A percentile compares a stretch with the other conserved stretches of the same genome.
These are phyloP conservation scores for Onychomys arenicola DNA, from an alignment of 2,797 vertebrate genomes.

Conservation along the genomic window DNA sequence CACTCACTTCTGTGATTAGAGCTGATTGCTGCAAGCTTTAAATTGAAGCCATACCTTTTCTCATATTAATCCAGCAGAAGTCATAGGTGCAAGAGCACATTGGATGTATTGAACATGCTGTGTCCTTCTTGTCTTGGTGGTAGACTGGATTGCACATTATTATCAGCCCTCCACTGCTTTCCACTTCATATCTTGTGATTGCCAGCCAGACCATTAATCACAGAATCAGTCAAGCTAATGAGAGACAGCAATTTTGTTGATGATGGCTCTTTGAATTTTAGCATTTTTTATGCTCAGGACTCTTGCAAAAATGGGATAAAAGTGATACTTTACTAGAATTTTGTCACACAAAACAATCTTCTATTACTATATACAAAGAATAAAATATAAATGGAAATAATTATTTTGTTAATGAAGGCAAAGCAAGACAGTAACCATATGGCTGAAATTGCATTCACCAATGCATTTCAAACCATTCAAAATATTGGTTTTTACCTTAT, in stretches of 20 bases:
- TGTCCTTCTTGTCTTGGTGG: conserved; percentile 54
- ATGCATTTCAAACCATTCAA: background rate
- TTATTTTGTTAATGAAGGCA: conserved; percentile 25
- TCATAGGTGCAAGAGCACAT: fast-evolving
- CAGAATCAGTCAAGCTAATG: conserved; percentile 23
- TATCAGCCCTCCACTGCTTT: background rate
- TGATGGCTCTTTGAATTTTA: conserved; percentile 12
- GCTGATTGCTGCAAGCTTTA: background rate
- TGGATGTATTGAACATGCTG: background rate
- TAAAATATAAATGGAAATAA: conserved; percentile 18
- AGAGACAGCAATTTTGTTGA: background rate
- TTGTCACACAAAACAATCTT: conserved; percentile 37
- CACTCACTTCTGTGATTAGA: conserved; percentile 20
- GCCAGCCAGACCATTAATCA: background rate
- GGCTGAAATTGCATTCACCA: background rate
- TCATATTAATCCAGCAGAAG: background rate
- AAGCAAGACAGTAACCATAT: background rate
- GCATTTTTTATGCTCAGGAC: conserved; percentile 8
- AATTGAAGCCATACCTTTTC: background rate
- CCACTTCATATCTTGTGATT: background rate
- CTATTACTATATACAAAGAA: background rate
- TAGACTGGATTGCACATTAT: conserved; percentile 32
- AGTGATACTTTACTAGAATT: background rate
- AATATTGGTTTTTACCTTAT: background rate
- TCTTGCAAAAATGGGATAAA: conserved; percentile 51